These are phyloP conservation scores for Oscheius onirici DNA, from an alignment of 2,888 invertebrate species.

Conservation along the genomic window DNA sequence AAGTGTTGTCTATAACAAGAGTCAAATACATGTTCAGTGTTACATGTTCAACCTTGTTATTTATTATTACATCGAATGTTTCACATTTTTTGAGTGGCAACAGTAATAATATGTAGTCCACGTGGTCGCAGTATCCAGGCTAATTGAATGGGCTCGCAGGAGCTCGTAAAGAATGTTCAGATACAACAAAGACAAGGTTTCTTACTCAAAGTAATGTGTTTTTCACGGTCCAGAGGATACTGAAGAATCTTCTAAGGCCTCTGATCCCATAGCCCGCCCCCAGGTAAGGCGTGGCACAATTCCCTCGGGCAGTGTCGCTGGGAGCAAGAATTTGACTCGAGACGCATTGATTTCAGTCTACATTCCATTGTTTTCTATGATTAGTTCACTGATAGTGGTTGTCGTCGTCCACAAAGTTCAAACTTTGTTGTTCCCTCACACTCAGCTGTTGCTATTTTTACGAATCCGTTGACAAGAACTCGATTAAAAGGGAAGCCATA, in stretches of 20 bases:
- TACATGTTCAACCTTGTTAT: no score
- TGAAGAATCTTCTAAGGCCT: not conserved
- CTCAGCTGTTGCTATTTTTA: not conserved
- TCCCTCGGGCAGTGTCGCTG: conserved; percentile 31
- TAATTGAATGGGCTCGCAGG: no score
- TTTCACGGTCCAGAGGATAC: no score
- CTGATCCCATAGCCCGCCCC: conserved; percentile 9
- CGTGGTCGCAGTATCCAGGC: no score
- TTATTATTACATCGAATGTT: no score
- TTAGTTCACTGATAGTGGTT: not conserved
- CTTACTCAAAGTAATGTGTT: no score
- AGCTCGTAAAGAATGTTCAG: no score
- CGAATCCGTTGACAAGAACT: not conserved
- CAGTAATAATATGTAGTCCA: no score
- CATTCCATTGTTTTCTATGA: not conserved
- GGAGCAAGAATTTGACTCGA: conserved; percentile 24
- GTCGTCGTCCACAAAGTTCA: not conserved
- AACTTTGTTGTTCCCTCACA: not conserved
- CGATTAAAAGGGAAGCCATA: not conserved
- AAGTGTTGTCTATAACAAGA: no score
- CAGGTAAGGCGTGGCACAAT: conserved; percentile 33
- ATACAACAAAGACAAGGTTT: no score
- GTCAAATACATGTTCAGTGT: no score
- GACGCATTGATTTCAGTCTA: conserved; percentile 21
- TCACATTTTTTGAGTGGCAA: no score